These are phyloP conservation scores for Amphiduros pacificus DNA, from an alignment of 2,888 invertebrate species.

Conservation along the genomic window DNA sequence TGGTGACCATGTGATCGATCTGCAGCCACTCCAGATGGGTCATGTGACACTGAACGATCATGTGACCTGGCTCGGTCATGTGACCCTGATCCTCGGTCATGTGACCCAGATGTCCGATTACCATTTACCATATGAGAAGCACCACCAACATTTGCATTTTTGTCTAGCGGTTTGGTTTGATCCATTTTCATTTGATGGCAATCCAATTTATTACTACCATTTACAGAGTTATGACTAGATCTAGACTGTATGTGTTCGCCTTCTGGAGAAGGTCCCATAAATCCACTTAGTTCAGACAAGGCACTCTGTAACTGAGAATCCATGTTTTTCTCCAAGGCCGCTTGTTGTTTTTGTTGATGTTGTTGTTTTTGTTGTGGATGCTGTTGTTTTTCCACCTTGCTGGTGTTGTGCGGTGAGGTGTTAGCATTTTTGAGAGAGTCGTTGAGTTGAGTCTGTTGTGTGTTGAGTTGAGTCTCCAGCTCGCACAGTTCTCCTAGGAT, in stretches of 20 bases:
- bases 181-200: too few species aligned
- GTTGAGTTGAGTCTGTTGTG: slow-evolving; percentile 61
- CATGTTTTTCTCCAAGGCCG: slow-evolving; percentile 13
- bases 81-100: background rate
- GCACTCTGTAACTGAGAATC: slow-evolving; percentile 23
- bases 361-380: background rate
- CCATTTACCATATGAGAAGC: background rate
- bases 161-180: background rate
- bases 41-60: too few species aligned
- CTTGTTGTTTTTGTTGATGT: background rate
- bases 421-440: slow-evolving; percentile 1
- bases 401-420: background rate
- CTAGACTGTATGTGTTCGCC: background rate
- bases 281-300: slow-evolving; percentile 23
- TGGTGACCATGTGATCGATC: background rate
- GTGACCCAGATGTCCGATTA: background rate
- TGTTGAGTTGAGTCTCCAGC: slow-evolving; percentile 69
- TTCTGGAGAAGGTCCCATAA: background rate
- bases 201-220: too few species aligned
- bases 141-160: background rate
- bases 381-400: background rate
- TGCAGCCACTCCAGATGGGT: too few species aligned
- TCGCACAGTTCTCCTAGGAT: slow-evolving; percentile 94
- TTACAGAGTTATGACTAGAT: background rate
- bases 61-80: background rate